Conservation (phyloP, 2,888 invertebrate species). For the Campoplex capitator region DNA sequence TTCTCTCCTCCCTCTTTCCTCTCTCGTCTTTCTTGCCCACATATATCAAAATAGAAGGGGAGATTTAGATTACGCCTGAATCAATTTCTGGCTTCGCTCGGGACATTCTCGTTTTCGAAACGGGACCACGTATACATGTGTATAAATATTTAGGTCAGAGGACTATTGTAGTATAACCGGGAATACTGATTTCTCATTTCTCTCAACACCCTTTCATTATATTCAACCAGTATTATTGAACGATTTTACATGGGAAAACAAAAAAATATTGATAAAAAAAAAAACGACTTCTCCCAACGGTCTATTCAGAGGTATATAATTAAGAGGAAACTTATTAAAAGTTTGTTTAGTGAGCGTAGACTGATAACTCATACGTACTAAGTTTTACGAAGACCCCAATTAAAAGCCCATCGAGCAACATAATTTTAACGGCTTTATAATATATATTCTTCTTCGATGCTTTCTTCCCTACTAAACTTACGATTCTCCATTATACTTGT, state of each 20-base stretch:
- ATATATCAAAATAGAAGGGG: conserved; percentile 15
- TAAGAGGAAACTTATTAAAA: conserved; percentile 57
- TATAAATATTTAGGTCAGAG: conserved; percentile 10
- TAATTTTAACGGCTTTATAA: not conserved
- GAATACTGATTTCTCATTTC: not conserved
- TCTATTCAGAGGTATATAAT: conserved; percentile 39
- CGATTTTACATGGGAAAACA: not conserved
- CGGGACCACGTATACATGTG: not conserved
- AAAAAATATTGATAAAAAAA: not conserved
- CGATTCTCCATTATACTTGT: not conserved
- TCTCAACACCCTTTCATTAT: conserved; percentile 16
- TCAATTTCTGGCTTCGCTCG: conserved; percentile 35
- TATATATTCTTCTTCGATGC: not conserved
- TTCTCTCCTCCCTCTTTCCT: not conserved
- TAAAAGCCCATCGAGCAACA: conserved; percentile 28
- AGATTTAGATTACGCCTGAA: conserved; percentile 55
- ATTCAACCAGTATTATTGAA: conserved; percentile 12
- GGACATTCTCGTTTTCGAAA: conserved; percentile 44
- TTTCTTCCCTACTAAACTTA: not conserved
- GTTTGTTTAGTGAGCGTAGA: conserved; percentile 14
- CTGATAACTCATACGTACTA: conserved; percentile 14
- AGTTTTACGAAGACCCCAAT: conserved; percentile 26
- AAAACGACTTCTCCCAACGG: not conserved
- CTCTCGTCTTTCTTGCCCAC: not conserved
- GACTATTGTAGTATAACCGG: not conserved